These are phyloP conservation scores for Oreochromis grahami DNA, from an alignment of 2,797 vertebrate species.

Conservation along the genomic window DNA sequence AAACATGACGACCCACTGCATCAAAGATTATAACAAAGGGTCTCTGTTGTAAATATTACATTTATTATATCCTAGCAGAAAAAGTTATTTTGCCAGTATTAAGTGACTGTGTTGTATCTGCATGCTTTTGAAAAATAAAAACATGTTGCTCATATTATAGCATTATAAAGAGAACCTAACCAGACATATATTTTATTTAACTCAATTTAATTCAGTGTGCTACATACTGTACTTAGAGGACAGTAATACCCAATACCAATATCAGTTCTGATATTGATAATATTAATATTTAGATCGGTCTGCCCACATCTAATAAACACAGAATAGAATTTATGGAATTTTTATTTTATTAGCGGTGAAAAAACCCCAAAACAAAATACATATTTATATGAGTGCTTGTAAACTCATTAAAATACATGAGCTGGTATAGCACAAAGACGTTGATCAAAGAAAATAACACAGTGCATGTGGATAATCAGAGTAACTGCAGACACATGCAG, in stretches of 20 bases:
- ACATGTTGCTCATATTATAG: neutral
- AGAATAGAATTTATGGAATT: neutral
- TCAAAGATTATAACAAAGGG: rapidly evolving
- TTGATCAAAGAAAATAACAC: neutral
- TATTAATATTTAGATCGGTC: neutral
- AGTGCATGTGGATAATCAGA: neutral
- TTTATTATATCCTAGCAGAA: neutral
- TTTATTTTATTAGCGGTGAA: neutral
- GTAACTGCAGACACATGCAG: neutral
- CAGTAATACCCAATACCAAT: neutral
- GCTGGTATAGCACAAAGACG: neutral
- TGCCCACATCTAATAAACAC: neutral
- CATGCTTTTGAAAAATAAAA: neutral
- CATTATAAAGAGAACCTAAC: neutral
- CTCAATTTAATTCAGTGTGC: neutral
- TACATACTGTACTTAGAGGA: neutral
- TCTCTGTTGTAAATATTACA: neutral
- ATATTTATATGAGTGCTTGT: neutral
- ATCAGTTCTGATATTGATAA: neutral
- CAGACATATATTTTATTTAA: neutral
- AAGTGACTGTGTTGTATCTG: neutral
- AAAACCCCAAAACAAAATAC: neutral
- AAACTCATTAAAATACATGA: neutral
- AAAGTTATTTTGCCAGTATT: neutral
- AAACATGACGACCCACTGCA: neutral